Conservation (phyloP, 2,113 vertebrate genomes). For the Sander lucioperca region DNA sequence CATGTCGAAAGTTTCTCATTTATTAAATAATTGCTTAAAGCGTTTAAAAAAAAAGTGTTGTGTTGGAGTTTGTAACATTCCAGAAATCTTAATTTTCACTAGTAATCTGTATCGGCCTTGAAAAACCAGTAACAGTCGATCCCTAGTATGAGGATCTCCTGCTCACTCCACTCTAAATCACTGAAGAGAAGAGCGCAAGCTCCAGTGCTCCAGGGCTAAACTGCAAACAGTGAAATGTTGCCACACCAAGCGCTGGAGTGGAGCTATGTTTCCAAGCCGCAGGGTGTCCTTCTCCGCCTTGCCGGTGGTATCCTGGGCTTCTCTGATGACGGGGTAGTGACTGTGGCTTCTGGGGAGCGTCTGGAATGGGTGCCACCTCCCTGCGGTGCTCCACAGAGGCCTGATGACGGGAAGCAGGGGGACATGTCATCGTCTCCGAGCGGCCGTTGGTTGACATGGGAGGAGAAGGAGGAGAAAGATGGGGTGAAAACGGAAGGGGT, state of each 20-base stretch:
- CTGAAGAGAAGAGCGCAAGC: neutral
- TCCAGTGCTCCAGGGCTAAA: neutral
- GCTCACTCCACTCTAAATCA: neutral
- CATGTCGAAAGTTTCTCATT: no score
- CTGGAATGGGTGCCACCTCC: slow-evolving; percentile 75
- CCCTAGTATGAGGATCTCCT: neutral
- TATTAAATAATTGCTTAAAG: no score
- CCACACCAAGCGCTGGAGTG: slow-evolving; percentile 25
- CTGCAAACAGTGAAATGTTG: slow-evolving; percentile 24
- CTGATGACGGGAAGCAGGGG: slow-evolving; percentile 62
- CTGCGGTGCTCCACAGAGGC: slow-evolving; percentile 70
- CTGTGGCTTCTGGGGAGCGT: slow-evolving; percentile 76
- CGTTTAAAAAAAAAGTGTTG: no score
- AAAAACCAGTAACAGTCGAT: no score
- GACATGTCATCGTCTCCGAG: slow-evolving; percentile 52
- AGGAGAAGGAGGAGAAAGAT: slow-evolving; percentile 25
- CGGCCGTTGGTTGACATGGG: slow-evolving; percentile 51
- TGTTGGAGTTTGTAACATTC: no score
- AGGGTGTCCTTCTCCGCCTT: slow-evolving; percentile 54
- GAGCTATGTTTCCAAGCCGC: slow-evolving; percentile 48
- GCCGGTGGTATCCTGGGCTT: slow-evolving; percentile 42
- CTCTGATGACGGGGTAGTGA: slow-evolving; percentile 72
- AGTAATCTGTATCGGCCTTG: no score
- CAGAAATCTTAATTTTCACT: no score
- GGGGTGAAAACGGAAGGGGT: slow-evolving; percentile 33